Percentiles rank a stretch among this genome's conserved stretches.
Conservation (phyloP, 1,140 invertebrate species). For the Drosophila sechellia region DNA sequence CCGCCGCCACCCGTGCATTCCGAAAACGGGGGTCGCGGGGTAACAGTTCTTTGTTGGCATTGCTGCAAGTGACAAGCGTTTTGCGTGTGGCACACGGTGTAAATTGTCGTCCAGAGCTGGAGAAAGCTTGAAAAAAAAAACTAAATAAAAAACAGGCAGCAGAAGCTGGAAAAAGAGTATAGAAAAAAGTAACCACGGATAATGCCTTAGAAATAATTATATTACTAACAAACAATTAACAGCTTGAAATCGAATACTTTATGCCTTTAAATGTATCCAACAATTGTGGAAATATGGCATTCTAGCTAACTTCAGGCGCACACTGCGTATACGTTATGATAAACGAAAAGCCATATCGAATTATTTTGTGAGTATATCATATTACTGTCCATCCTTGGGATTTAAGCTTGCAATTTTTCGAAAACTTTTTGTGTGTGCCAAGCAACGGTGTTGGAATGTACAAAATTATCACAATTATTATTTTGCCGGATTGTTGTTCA, state of each 20-base stretch:
- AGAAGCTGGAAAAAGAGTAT: conserved; percentile 1
- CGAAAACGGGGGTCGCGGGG: not conserved
- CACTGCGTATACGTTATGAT: not conserved
- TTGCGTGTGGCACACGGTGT: conserved; percentile 77
- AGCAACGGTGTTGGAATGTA: too few relatives aligned
- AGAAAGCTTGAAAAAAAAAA: conserved; percentile 14
- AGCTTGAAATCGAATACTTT: too few relatives aligned
- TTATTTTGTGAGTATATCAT: too few relatives aligned
- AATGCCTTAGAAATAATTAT: too few relatives aligned
- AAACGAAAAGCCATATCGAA: too few relatives aligned
- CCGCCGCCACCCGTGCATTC: not conserved
- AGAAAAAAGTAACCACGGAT: not conserved
- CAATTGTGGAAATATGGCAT: too few relatives aligned
- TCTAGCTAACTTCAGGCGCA: too few relatives aligned
- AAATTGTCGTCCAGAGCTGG: conserved; percentile 57
- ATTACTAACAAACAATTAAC: not conserved
- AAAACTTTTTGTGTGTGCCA: too few relatives aligned
- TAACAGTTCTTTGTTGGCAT: conserved; percentile 64
- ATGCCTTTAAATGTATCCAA: not conserved
- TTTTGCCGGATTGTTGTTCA: not conserved
- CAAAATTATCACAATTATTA: not conserved
- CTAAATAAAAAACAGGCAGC: not conserved
- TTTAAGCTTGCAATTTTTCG: too few relatives aligned
- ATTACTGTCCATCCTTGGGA: too few relatives aligned
- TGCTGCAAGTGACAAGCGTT: conserved; percentile 80